Evolutionary conservation across 2,113 vertebrate genomes (phyloP), one percentile per base, ranked within the genome.

Genomic region (Salvelinus sp.): DNA sequence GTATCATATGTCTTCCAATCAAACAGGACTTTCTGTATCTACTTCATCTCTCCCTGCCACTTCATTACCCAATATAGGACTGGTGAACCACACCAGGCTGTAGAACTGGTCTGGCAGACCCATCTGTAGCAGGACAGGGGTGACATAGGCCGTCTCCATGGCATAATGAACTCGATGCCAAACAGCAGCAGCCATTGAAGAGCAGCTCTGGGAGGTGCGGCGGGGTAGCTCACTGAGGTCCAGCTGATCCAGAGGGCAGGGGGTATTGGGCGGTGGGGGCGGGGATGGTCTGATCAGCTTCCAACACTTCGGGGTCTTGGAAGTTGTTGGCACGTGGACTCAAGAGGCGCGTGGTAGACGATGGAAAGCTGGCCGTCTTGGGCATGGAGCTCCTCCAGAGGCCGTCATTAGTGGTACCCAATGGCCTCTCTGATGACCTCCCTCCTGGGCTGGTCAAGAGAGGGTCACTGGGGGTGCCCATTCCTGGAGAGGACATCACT

Each of bases 281-380:
- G 98, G 98, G 0, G 98, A 98, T 0, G 98, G 98, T 6, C 94
- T 90, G 67, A 99, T 96, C 70, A 91, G 86, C 88, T 96, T 98
- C 69, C 92, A 94, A n/a, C 96, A 93, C 80, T 98, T 98, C 0
- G 96, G 96, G 98, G 96, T 58, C 98, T 95, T 98, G 97, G 92
- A 98, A 99, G 91, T 98, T 99, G 94, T 98, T 99, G 83, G 98
- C 98, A 18, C 98, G 89, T 84, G 98, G 97, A 76, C 98, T 98
- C 86, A 99, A 94, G 86, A 96, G 97, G 28, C 91, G 91, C 0
- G 95, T 95, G 84, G 94, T 93, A 0, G 94, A 95, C 0, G 92
- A 92, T 0, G 95, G 82, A 82, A 93, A 98, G 80, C 93, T 93
- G 2, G 93, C 91, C 2, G 93, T 85, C 76, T 95, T 92, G 0